Base-by-base conservation (phyloP, 1,140 invertebrate species). In the Hesperophylax magnus region DNA sequence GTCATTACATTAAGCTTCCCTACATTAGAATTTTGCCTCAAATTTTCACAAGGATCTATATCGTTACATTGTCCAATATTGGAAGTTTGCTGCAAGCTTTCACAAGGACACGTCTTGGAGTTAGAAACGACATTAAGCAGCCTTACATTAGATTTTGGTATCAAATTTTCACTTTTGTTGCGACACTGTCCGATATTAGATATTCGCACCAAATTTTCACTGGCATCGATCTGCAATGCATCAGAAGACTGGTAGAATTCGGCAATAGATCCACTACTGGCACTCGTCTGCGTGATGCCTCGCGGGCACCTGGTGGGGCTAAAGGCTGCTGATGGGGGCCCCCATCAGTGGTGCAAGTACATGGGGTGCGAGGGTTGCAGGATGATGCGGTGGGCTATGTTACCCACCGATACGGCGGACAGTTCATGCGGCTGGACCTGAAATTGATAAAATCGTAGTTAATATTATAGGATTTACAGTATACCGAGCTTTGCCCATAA, bases 351-450 rank as follows among this genome's bases (percentile, higher is more conserved):
- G 54, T 86, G 87, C 75, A 87, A 86, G 20, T 76, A 82, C 77
- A 84, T 79, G 80, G 86, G 85, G 69, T 81, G 87, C 78, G 86
- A 77, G 20, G 67, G 88, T 84, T 88, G 88, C 67, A 89, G 85
- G 60, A 89, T 88, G 85, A 88, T 88, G 79, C 88, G 86, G 81
- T 88, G 87, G 61, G 87, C 86, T 7, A 88, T 87, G 63, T 85
- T 86, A 67, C 85, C 84, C 39, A 81, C 75, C 17, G 76, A 76
- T 74, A 88, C 84, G 20, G 65, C 72, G 15, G 72, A 78, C 81
- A 88, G 82, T 39, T 88, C 89, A 24, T 85, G 85, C 18, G 87
- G 86, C 60, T 88, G 87, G 31, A 90, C 83, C 88, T 89, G 84
- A 5, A 65, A 4, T 47, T 47, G 9, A 14, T 47, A 14, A 47